A percentile compares a stretch with the other conserved stretches of the same genome.
These are phyloP conservation scores for Ailurus styani DNA, from an alignment of 2,113 vertebrate genomes.

Conservation along the genomic window DNA sequence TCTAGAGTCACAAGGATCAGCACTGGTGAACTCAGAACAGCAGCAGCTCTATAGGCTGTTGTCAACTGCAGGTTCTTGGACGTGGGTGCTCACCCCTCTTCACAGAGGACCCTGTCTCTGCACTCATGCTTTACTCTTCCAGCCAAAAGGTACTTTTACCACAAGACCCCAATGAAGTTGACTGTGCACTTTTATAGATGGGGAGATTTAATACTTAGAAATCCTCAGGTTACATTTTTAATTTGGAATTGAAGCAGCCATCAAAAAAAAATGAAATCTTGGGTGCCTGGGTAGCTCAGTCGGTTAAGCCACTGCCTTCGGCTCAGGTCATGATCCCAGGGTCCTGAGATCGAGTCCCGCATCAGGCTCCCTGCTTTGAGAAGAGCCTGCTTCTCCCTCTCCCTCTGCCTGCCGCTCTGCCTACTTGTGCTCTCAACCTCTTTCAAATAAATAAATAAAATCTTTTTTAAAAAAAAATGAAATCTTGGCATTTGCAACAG, in stretches of 20 bases:
- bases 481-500: too few relatives aligned
- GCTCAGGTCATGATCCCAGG: too few relatives aligned
- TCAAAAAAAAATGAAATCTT: too few relatives aligned
- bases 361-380: too few relatives aligned
- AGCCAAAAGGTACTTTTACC: neutral
- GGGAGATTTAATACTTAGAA: neutral
- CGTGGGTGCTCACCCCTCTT: accelerated
- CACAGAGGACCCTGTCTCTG: neutral
- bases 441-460: too few relatives aligned
- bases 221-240: neutral
- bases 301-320: too few relatives aligned
- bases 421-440: too few relatives aligned
- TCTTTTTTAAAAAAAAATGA: too few relatives aligned
- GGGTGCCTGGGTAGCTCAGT: too few relatives aligned
- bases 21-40: neutral
- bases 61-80: neutral
- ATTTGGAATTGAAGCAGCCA: neutral
- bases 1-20: neutral
- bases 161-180: neutral
- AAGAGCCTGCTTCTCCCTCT: too few relatives aligned
- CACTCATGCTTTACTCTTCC: neutral
- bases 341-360: too few relatives aligned
- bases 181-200: neutral
- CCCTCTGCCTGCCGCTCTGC: too few relatives aligned
- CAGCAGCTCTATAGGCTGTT: accelerated